phyloP scores from a whole-genome alignment of 2,797 vertebrate genomes.

The Bradypodion ventrale region DNA sequence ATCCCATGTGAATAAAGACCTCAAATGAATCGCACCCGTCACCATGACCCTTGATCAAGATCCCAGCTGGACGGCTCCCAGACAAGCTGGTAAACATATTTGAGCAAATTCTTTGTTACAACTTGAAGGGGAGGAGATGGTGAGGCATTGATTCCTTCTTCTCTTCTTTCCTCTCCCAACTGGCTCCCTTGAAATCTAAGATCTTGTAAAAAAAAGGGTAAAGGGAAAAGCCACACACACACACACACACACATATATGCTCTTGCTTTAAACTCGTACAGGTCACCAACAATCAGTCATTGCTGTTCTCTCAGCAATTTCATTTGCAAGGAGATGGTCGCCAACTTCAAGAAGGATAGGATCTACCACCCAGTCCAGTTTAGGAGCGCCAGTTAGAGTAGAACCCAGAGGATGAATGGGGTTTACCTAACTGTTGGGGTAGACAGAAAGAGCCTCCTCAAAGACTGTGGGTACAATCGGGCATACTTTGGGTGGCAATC shows the following conservation, averaged over 20 bases:
- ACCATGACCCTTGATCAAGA: conserved; percentile 52
- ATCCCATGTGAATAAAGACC: conserved; percentile 70
- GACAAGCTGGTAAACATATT: conserved; percentile 46
- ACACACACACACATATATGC: not conserved
- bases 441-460: too few relatives aligned
- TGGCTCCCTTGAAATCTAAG: conserved; percentile 35
- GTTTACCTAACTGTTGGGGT: too few relatives aligned
- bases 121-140: not conserved
- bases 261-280: not conserved
- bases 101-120: conserved; percentile 28
- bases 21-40: conserved; percentile 59
- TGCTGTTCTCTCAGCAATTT: conserved; percentile 15
- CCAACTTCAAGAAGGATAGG: not conserved
- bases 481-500: too few relatives aligned
- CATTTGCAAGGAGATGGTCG: not conserved
- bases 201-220: not conserved
- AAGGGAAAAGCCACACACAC: not conserved
- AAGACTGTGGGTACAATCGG: too few relatives aligned
- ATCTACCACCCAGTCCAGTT: not conserved
- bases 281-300: conserved; percentile 11
- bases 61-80: conserved; percentile 66
- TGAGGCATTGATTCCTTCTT: not conserved
- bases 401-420: not conserved
- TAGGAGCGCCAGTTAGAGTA: not conserved
- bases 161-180: not conserved